Base-by-base conservation (phyloP, 2,888 invertebrate genomes). In the Ypsolopha sequella region DNA sequence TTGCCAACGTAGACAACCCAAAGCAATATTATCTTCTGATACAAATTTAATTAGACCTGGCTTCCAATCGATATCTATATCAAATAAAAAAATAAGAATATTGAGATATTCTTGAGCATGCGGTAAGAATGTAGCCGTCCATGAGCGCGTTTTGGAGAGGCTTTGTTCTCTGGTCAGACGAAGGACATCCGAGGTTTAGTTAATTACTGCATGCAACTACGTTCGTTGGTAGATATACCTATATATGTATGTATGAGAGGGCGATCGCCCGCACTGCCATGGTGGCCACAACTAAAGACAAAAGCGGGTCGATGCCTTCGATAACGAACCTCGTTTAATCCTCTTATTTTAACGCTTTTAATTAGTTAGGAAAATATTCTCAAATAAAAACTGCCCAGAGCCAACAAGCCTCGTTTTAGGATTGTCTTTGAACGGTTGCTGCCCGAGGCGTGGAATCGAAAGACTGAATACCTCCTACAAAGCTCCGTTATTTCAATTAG, bases 291-390 rank as follows among this genome's bases (percentile, higher is more conserved):
- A 73, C 76, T 11, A 50, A 44, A 54, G 43, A 81, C 80, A 85
- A 80, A 74, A 80, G 80, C 78, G 77, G 80, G 76, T 79, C 84
- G 85, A 86, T 86, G 81, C 73, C 81, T 74, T 75, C 81, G 85
- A 86, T 86, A 86, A 82, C 81, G 80, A 80, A 76, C 70, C 75
- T 65, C 68, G 75, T 77, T 79, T 80, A 80, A 78, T 84, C 77
- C 76, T 84, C 81, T 81, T 84, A 82, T 84, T 86, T 82, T 72
- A 73, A 82, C 82, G 81, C 79, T 81, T 84, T 86, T 86, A 86
- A 86, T 85, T 85, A 85, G 84, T 85, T 82, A 84, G 84, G 85
- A 84, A 86, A 86, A 85, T 85, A 84, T 84, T 80, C 78, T 82
- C 79, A 80, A 84, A 80, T 77, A 81, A 80, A 80, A 79, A 75